Evolutionary conservation across 2,797 vertebrate genomes (phyloP), one percentile per base, ranked within the genome.

Genomic region (Chrysolophus pictus): DNA sequence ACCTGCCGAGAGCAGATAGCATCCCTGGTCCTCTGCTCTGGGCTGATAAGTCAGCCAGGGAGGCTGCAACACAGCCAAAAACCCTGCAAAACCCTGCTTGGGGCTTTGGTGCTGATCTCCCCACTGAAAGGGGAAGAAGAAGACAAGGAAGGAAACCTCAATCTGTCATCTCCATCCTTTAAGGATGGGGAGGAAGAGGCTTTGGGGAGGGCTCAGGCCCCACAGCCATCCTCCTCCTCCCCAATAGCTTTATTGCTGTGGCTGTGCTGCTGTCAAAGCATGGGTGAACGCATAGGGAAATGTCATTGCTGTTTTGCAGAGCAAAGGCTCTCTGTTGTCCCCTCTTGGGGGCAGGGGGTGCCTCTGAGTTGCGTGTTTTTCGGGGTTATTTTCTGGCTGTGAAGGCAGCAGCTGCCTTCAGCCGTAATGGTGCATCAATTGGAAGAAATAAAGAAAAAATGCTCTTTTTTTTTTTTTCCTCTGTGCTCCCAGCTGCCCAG

Each of bases 191-290:
- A 16, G 55, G 16, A 78, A 39, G 8, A 46, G 33, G 10, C 26
- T 87, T 47, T 44, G 42, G 35, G 41, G 26, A 37, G 14, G 16
- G 67, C 21, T 93, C 44, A 13, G 70, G 6, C 33, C 17, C n/a
- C 35, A 7, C 9, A 24, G 3, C 51, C 51, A 53, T 6, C 13
- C 51, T 28, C 2, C 2, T 5, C 39, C 11, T 0, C 15, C 15
- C 4, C 14, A 22, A 18, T 11, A 8, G 18, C 24, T 26, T 47
- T 31, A 14, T 84, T 28, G 4, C 3, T 31, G 6, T 16, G 9
- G 49, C 2, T 17, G 19, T 77, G 18, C 70, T 2, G 2, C 60
- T 21, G 33, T 15, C 29, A 5, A 14, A 3, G 5, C 14, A 16
- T 29, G 75, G 4, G 3, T 55, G 47, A 46, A 10, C 18, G 17